Evolutionary conservation across 2,113 vertebrate species (phyloP).

Genomic region (Pristiophorus japonicus): DNA sequence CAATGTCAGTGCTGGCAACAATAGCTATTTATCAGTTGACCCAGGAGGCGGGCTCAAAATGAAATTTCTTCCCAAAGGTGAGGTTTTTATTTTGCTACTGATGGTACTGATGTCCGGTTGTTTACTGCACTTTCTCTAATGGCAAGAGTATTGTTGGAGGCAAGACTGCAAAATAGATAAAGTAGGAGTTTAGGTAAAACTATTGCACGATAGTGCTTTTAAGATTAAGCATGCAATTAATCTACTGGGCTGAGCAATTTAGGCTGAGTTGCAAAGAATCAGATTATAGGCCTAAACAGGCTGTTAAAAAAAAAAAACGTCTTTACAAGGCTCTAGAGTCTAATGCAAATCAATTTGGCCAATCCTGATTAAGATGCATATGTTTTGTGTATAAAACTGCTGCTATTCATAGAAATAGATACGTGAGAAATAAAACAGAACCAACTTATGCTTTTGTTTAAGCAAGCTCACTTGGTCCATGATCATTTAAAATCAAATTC

Average conservation of each 20-base stretch:
- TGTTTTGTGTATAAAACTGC: no score
- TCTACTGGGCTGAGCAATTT: neutral
- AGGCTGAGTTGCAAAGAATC: neutral
- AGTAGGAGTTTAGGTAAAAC: neutral
- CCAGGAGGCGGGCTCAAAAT: neutral
- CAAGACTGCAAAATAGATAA: neutral
- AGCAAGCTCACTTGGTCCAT: neutral
- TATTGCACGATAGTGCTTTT: neutral
- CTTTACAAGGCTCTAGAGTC: neutral
- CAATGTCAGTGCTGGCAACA: neutral
- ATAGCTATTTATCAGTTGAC: neutral
- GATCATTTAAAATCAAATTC: no score
- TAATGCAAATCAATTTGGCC: no score
- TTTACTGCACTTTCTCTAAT: neutral
- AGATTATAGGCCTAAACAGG: neutral
- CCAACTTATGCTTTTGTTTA: neutral
- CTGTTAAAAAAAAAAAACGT: neutral
- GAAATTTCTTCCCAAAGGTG: neutral
- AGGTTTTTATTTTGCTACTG: neutral
- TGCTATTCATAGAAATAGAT: no score
- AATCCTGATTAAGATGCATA: neutral
- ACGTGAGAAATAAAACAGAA: neutral
- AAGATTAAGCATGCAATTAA: neutral
- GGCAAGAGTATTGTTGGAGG: no score
- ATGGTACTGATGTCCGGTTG: neutral